Percentiles rank a stretch among this genome's conserved stretches.
phyloP scores from a whole-genome alignment of 2,797 vertebrate species.

The Enteromius fasciolatus region DNA sequence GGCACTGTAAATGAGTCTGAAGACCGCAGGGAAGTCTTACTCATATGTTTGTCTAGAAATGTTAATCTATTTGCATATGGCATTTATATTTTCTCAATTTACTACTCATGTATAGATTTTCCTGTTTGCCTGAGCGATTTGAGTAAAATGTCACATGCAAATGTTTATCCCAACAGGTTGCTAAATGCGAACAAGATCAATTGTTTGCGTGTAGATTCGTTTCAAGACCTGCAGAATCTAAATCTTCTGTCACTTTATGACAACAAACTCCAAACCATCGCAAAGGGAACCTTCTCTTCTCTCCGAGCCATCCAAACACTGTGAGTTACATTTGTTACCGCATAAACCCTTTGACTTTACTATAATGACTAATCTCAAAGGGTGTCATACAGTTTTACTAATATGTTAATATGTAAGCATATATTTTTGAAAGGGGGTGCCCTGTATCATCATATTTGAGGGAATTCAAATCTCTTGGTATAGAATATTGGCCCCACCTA shows the following conservation, averaged over 20 bases:
- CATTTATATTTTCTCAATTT: slow-evolving; percentile 29
- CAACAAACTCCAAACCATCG: slow-evolving; percentile 97
- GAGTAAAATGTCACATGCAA: slow-evolving; percentile 8
- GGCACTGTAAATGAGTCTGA: slow-evolving; percentile 17
- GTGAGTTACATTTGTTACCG: slow-evolving; percentile 72
- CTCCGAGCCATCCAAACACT: slow-evolving; percentile 94
- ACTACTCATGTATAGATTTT: slow-evolving; percentile 15
- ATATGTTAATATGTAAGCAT: neutral
- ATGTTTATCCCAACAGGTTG: slow-evolving; percentile 79
- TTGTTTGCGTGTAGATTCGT: slow-evolving; percentile 94
- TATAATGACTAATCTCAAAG: neutral
- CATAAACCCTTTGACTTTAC: neutral
- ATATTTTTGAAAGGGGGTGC: neutral
- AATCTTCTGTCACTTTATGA: slow-evolving; percentile 96
- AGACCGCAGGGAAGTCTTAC: slow-evolving; percentile 8
- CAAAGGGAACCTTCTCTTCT: slow-evolving; percentile 95
- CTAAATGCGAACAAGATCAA: slow-evolving; percentile 98
- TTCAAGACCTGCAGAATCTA: slow-evolving; percentile 96
- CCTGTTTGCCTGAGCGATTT: slow-evolving; percentile 25
- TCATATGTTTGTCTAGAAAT: slow-evolving; percentile 20
- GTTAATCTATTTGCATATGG: slow-evolving; percentile 35
- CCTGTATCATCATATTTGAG: neutral
- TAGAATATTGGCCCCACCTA: neutral
- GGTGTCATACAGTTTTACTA: neutral
- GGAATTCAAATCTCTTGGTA: neutral